Conservation (phyloP, 2,888 invertebrate genomes). For the Conomelus anceps region DNA sequence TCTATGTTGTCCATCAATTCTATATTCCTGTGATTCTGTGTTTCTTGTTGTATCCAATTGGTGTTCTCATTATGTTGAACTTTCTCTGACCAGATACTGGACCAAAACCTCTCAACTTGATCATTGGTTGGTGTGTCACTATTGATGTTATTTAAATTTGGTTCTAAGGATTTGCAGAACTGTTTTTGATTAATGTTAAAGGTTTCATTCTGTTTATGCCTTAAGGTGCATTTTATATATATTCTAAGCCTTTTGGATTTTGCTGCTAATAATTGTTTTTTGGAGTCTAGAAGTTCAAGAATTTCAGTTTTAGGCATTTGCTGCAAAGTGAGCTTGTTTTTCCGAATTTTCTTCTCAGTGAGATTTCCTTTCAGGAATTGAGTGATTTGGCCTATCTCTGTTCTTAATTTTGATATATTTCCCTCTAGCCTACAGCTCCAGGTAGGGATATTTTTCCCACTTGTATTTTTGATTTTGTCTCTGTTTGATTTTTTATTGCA, state of each 20-base stretch:
- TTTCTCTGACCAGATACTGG: not conserved
- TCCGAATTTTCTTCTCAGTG: not conserved
- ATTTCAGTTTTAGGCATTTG: not conserved
- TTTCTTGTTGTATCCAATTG: not conserved
- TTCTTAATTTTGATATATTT: not conserved
- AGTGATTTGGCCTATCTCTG: not conserved
- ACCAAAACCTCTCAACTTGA: not conserved
- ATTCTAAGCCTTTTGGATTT: not conserved
- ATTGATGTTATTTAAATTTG: not conserved
- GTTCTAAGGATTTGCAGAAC: not conserved
- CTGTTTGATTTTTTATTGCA: no score
- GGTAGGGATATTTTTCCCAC: not conserved
- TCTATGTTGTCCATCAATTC: not conserved
- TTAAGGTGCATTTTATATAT: not conserved
- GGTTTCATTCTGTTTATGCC: not conserved
- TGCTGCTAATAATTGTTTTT: not conserved
- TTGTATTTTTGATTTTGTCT: not conserved
- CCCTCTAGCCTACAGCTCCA: not conserved
- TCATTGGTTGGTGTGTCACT: not conserved
- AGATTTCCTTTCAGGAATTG: not conserved
- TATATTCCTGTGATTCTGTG: not conserved
- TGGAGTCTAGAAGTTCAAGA: not conserved
- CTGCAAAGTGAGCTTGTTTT: not conserved
- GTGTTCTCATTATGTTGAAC: not conserved
- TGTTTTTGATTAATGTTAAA: not conserved